Conservation (phyloP, 2,113 vertebrate species). For the Paedocypris sp. region DNA sequence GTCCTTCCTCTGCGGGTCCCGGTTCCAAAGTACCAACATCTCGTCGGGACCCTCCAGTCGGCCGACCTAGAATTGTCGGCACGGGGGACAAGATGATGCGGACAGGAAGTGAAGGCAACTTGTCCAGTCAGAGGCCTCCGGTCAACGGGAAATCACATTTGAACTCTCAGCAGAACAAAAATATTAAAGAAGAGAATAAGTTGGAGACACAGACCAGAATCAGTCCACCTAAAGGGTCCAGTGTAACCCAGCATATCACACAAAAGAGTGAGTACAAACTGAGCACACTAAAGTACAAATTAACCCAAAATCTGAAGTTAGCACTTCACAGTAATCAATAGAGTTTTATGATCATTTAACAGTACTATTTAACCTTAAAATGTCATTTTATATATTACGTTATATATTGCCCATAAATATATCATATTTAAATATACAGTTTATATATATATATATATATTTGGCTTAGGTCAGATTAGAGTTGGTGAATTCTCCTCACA, state of each 20-base stretch:
- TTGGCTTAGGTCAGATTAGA: not conserved
- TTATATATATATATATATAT: no score
- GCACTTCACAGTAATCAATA: no score
- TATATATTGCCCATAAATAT: no score
- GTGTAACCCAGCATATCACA: conserved; percentile 31
- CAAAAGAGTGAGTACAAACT: conserved; percentile 49
- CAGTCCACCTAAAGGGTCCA: conserved; percentile 43
- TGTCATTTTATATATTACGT: no score
- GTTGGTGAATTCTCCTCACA: not conserved
- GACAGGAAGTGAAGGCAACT: conserved; percentile 69
- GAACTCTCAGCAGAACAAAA: not conserved
- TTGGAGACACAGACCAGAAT: conserved; percentile 41
- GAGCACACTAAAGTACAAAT: no score
- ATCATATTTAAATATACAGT: no score
- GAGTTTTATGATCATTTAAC: no score
- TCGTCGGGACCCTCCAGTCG: conserved; percentile 70
- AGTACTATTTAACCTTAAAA: no score
- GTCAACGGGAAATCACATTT: not conserved
- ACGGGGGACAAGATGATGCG: conserved; percentile 78
- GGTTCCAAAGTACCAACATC: conserved; percentile 68
- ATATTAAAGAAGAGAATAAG: conserved; percentile 30
- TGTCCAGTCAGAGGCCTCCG: conserved; percentile 61
- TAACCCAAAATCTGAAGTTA: no score
- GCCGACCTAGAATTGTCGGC: conserved; percentile 62
- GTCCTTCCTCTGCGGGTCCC: conserved; percentile 60